Conservation (phyloP, 2,113 vertebrate genomes). For the Crotalus horridus region DNA sequence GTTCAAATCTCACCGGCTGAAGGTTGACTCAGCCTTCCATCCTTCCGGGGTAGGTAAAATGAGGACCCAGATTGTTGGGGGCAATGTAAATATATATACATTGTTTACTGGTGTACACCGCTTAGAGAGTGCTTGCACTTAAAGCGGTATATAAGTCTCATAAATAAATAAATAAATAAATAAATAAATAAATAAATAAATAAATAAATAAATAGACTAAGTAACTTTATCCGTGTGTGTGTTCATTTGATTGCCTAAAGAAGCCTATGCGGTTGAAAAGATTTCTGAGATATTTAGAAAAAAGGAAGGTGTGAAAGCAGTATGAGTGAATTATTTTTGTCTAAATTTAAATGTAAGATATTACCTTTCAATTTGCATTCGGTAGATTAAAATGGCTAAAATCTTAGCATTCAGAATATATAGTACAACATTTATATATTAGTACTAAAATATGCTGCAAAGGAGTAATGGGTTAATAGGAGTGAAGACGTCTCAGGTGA, state of each 20-base stretch:
- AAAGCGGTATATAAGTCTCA: no score
- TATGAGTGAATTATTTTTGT: not conserved
- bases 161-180: not conserved
- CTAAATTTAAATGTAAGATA: constrained; percentile 5
- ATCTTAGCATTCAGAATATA: not conserved
- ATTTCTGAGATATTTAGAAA: not conserved
- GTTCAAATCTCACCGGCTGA: no score
- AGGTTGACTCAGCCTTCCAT: no score
- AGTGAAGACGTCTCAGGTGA: not conserved
- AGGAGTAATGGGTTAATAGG: not conserved
- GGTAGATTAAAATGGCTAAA: not conserved
- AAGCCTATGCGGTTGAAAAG: not conserved
- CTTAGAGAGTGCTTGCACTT: no score
- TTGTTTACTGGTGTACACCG: no score
- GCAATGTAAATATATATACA: no score
- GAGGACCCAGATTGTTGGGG: no score
- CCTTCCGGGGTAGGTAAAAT: no score
- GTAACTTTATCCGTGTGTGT: not conserved
- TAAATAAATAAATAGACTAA: not conserved
- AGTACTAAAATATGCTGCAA: not conserved
- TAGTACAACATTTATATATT: not conserved
- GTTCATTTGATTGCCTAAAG: not conserved
- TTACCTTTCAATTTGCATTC: not conserved
- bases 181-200: no score
- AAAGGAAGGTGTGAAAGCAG: not conserved